Percentiles rank a stretch among this genome's conserved stretches.
These are phyloP conservation scores for Oreochromis mossambicus DNA, from an alignment of 2,797 vertebrate genomes.

Conservation along the genomic window DNA sequence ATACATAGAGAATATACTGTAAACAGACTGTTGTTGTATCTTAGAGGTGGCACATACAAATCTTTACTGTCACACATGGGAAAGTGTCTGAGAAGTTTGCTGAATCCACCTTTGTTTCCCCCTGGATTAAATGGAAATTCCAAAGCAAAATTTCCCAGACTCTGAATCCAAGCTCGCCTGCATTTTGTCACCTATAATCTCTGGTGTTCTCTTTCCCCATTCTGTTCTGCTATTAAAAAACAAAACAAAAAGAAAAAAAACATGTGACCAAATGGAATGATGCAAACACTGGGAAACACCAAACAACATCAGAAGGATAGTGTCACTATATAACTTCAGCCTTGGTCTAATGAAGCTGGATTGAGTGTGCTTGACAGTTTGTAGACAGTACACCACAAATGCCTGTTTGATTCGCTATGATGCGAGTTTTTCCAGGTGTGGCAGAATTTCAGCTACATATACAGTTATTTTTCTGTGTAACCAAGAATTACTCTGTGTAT, in stretches of 20 bases:
- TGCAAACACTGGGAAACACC: neutral
- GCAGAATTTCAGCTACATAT: constrained; percentile 11
- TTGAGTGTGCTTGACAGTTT: constrained; percentile 24
- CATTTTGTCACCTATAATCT: constrained; percentile 2
- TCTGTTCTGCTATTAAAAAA: neutral
- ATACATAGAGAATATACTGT: neutral
- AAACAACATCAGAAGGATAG: neutral
- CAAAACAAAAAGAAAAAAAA: neutral
- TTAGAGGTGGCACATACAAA: neutral
- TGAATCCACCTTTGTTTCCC: constrained; percentile 27
- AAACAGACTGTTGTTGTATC: neutral
- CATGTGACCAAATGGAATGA: neutral
- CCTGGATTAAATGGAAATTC: constrained; percentile 15
- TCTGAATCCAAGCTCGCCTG: constrained; percentile 29
- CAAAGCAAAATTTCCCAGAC: constrained; percentile 3
- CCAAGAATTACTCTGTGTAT: neutral
- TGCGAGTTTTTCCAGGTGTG: constrained; percentile 49
- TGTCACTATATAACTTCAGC: neutral
- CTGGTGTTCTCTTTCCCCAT: neutral
- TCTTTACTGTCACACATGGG: neutral
- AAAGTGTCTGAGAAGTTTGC: neutral
- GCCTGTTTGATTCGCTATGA: constrained; percentile 24
- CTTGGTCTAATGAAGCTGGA: neutral
- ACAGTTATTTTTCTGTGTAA: neutral
- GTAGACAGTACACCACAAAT: constrained; percentile 5